Conservation (phyloP, 2,113 vertebrate species). For the Haemorhous mexicanus region DNA sequence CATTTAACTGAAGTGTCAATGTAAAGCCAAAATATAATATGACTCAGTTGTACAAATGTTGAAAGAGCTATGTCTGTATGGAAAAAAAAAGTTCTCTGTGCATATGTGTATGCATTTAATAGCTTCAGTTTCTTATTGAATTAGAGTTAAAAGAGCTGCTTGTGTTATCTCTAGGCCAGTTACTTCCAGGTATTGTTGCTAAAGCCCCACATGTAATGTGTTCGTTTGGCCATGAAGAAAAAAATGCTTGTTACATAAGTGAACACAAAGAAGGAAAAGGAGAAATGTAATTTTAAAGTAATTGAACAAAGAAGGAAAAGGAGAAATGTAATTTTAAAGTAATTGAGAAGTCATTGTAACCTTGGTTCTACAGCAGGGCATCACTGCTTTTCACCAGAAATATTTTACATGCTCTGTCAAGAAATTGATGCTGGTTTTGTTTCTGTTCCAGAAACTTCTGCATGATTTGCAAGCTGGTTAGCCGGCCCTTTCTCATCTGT, state of each 20-base stretch:
- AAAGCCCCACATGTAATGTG: background rate
- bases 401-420: background rate
- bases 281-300: background rate
- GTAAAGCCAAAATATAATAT: background rate
- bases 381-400: background rate
- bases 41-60: background rate
- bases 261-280: background rate
- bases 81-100: background rate
- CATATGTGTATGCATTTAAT: background rate
- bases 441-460: constrained; percentile 42
- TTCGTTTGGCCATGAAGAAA: background rate
- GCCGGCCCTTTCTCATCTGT: constrained; percentile 27
- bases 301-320: background rate
- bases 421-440: background rate
- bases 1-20: background rate
- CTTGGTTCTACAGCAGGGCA: background rate
- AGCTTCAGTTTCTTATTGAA: background rate
- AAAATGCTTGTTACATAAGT: background rate
- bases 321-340: background rate
- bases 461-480: constrained; percentile 30
- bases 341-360: background rate
- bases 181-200: background rate
- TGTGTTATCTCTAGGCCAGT: background rate
- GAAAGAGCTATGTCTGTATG: background rate
- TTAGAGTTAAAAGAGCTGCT: background rate